phyloP scores from a whole-genome alignment of 1,140 invertebrate genomes.

The Oryzaephilus surinamensis region DNA sequence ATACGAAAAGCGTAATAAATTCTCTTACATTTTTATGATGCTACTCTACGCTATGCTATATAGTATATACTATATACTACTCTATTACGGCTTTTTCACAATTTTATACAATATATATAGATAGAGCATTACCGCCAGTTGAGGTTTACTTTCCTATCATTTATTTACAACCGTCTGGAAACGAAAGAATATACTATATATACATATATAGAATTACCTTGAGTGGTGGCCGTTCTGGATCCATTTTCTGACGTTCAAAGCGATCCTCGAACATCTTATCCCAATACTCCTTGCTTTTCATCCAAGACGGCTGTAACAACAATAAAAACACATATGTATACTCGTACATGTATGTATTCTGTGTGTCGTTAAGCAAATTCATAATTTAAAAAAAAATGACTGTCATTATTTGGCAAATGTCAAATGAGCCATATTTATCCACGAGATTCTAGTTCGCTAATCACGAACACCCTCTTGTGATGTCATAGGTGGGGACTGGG shows the following conservation, averaged over 20 bases:
- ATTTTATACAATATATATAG: too few species aligned
- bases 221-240: constrained; percentile 59
- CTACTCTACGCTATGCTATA: too few species aligned
- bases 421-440: too few species aligned
- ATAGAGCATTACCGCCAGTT: background rate
- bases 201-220: constrained; percentile 50
- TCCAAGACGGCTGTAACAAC: constrained; percentile 68
- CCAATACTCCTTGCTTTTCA: constrained; percentile 81
- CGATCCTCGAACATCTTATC: constrained; percentile 75
- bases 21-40: too few species aligned
- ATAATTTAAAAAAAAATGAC: background rate
- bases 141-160: background rate
- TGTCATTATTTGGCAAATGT: too few species aligned
- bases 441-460: too few species aligned
- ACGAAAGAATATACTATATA: constrained; percentile 12
- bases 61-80: too few species aligned
- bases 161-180: background rate
- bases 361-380: background rate
- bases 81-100: too few species aligned
- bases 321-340: constrained; percentile 2
- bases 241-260: constrained; percentile 61
- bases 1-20: too few species aligned
- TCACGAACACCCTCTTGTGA: too few species aligned
- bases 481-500: too few species aligned
- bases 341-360: too few species aligned